Evolutionary conservation across 2,888 invertebrate genomes (phyloP), one percentile per base, ranked within the genome.

Genomic region (Ichneumoninae sp.): DNA sequence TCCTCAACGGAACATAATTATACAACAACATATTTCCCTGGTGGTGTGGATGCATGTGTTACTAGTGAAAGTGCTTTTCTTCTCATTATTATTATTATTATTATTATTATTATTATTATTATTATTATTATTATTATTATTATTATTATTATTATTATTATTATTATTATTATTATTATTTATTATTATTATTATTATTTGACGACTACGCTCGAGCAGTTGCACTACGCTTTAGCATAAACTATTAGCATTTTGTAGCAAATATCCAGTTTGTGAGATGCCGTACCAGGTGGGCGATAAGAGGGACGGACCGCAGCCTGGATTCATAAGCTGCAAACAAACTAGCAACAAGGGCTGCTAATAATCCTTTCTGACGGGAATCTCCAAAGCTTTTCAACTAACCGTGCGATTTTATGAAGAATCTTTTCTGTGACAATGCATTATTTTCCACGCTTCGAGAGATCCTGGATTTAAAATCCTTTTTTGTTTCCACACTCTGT

Each of bases 291-390:
- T 73, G 76, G 69, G 26, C n/a, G 69, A 65, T 22, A 26, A 74
- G 54, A 13, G 30, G 40, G 70, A 77, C 69, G 10, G 63, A 57
- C 50, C 47, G 68, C 6, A 30, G n/a, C 16, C 7, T 13, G 30
- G 16, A 71, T 69, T 88, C 85, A 78, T 85, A 88, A 90, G 84
- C 85, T 81, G 74, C 82, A 85, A 89, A 87, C 81, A 86, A 85
- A 83, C 81, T 57, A 66, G 80, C 84, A 89, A 88, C 88, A 87
- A 89, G 80, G 60, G 69, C 73, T 57, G 78, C 81, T 86, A 88
- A 89, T 89, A 89, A 85, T 82, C 80, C 71, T 47, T 68, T 79
- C 66, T 50, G 63, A 16, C 74, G 36, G 40, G 6, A 8, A 50
- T 22, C 22, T 47, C 74, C 68, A 70, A 33, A 26, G 60, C 70